These are phyloP conservation scores for Lepidurus packardi DNA, from an alignment of 1,140 invertebrate genomes.

Conservation along the genomic window DNA sequence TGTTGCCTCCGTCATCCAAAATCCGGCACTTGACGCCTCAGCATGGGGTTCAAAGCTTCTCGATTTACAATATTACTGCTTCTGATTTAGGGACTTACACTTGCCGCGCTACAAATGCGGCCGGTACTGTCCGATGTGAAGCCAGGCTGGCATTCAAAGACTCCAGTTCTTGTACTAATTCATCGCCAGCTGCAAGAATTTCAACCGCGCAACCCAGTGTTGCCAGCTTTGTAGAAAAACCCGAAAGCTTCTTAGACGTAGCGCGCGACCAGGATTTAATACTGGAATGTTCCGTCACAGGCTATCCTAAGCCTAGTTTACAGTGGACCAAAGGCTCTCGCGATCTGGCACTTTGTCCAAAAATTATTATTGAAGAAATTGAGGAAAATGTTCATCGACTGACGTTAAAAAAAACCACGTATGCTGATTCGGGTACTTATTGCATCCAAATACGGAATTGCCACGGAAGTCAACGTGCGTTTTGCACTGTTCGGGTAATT, in stretches of 20 bases:
- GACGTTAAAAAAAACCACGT: conserved; percentile 73
- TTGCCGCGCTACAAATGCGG: conserved; percentile 50
- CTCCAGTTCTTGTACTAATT: conserved; percentile 42
- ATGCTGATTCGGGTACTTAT: conserved; percentile 87
- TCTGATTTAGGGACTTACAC: conserved; percentile 50
- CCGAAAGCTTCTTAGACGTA: conserved; percentile 66
- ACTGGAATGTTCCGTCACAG: conserved; percentile 68
- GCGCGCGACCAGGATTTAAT: conserved; percentile 69
- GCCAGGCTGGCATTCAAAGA: conserved; percentile 40
- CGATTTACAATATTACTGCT: conserved; percentile 47
- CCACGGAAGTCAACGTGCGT: conserved; percentile 76
- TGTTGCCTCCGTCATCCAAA: conserved; percentile 37
- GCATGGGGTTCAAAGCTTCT: conserved; percentile 41
- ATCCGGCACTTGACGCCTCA: conserved; percentile 55
- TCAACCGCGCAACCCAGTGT: conserved; percentile 44
- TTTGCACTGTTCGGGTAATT: conserved; percentile 71
- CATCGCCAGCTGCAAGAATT: conserved; percentile 43
- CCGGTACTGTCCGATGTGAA: conserved; percentile 45
- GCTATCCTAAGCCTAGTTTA: conserved; percentile 67
- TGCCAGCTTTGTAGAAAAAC: conserved; percentile 68
- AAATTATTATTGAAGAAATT: conserved; percentile 66
- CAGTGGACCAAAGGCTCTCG: conserved; percentile 79
- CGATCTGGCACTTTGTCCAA: conserved; percentile 69
- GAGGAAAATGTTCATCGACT: conserved; percentile 78
- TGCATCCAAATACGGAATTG: conserved; percentile 87